These are phyloP conservation scores for Lepus americanus DNA, from an alignment of 2,113 vertebrate species.

Conservation along the genomic window DNA sequence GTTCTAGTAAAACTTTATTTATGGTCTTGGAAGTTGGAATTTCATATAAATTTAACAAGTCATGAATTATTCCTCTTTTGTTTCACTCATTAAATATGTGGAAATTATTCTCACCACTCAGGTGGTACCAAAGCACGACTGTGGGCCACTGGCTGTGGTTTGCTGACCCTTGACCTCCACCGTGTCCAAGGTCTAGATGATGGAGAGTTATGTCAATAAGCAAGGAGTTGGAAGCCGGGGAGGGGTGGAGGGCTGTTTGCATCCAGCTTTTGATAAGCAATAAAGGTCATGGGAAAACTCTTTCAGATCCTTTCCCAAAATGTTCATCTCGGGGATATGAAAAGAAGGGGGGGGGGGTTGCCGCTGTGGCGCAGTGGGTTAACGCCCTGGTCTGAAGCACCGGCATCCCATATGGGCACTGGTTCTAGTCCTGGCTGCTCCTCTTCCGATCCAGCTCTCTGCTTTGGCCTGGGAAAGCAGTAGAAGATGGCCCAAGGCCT, in stretches of 20 bases:
- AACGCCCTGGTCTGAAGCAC: too few species aligned
- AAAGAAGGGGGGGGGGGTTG: not conserved
- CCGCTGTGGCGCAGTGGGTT: too few species aligned
- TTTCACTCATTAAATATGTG: too few species aligned
- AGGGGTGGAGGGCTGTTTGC: too few species aligned
- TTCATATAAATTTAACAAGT: not conserved
- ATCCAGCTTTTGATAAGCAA: not conserved
- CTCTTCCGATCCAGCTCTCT: too few species aligned
- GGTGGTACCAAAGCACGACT: not conserved
- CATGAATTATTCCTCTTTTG: not conserved
- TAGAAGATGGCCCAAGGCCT: too few species aligned
- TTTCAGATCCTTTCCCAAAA: not conserved
- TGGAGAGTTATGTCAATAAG: accelerated
- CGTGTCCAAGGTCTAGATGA: not conserved
- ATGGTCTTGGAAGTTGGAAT: not conserved
- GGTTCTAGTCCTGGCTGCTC: too few species aligned
- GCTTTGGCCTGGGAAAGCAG: too few species aligned
- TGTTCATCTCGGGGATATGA: not conserved
- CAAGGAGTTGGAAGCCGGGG: not conserved
- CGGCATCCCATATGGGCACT: too few species aligned
- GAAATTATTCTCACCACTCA: not conserved
- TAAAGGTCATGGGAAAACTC: not conserved
- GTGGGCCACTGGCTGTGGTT: not conserved
- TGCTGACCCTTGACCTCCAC: not conserved
- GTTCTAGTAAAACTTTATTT: not conserved